Base-by-base conservation (phyloP, 1,140 invertebrate species). In the Colletes latitarsis region DNA sequence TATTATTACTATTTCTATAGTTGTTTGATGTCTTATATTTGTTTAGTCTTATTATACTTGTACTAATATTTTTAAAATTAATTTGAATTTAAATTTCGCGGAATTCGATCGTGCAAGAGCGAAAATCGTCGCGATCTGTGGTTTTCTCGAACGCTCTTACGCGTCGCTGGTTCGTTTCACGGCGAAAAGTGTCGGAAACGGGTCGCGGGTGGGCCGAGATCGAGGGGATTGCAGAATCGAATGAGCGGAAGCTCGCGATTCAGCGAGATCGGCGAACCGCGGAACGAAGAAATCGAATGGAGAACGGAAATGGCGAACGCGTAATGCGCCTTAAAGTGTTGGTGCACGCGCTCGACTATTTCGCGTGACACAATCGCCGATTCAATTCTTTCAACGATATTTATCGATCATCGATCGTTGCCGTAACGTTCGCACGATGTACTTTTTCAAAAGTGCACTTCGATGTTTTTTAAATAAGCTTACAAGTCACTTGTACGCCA, bases 281-380 rank as follows among this genome's bases (percentile, higher is more conserved):
- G 14, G 43, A 71, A 43, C 76, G 58, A 73, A 64, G 71, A 80
- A 81, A 83, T 83, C 52, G 83, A 71, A 84, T 55, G 49, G 46
- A 68, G 77, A 84, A 77, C 82, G 77, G 82, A 85, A 84, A 77
- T n/a, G 68, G 60, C 39, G 55, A 76, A 52, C 70, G 39, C 19
- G 77, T 46, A 64, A 64, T 12, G 39, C 60, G 21, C 30, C 67
- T 67, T 58, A 21, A 9, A 66, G 49, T 49, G 71, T 72, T 60
- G 53, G 41, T 72, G 57, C 41, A 41, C 64, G 49, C 52, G 57
- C 1, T 57, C 6, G n/a, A 49, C 17, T 53, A 21, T 64, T 39
- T 67, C n/a, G 69, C 63, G 69, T 68, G 73, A 82, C 52, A 21
- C 17, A 6, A 15, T 41, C 53, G 10, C 12, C n/a, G 1, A 14